Evolutionary conservation across 1,140 invertebrate species (phyloP).

Genomic region (Luehdorfia chinensis): DNA sequence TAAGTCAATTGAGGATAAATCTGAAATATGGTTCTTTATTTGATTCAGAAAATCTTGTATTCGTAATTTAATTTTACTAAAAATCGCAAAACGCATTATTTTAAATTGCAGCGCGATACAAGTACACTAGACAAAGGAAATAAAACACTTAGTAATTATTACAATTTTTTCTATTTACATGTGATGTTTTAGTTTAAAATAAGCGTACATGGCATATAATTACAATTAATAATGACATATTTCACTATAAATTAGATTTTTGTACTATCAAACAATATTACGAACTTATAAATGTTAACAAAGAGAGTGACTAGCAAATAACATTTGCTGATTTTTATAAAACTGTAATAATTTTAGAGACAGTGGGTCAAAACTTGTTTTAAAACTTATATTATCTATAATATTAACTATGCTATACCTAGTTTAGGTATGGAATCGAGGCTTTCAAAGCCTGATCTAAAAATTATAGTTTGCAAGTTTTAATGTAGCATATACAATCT

Average conservation of each 20-base stretch:
- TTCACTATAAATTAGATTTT: conserved; percentile 75
- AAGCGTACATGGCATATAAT: conserved; percentile 77
- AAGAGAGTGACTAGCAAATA: conserved; percentile 74
- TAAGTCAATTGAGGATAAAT: too few relatives aligned
- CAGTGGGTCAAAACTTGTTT: conserved; percentile 64
- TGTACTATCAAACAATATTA: conserved; percentile 76
- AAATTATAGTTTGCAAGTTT: conserved; percentile 37
- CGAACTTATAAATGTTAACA: conserved; percentile 69
- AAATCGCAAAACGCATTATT: too few relatives aligned
- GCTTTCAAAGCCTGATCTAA: conserved; percentile 43
- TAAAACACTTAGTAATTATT: conserved; percentile 53
- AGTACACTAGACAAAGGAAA: too few relatives aligned
- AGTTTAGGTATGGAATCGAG: conserved; percentile 55
- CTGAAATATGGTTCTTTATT: too few relatives aligned
- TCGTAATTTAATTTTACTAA: too few relatives aligned
- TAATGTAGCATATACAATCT: conserved; percentile 29
- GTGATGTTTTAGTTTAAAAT: conserved; percentile 75
- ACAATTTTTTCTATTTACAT: conserved; percentile 76
- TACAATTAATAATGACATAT: conserved; percentile 72
- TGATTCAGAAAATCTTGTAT: too few relatives aligned
- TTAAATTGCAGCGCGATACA: too few relatives aligned
- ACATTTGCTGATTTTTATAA: conserved; percentile 61
- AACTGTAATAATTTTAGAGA: conserved; percentile 59
- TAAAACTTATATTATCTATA: conserved; percentile 38
- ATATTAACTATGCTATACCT: conserved; percentile 55